A percentile compares a stretch with the other conserved stretches of the same genome.
Conservation (phyloP, 2,888 invertebrate genomes). For the Enchytraeus crypticus region DNA sequence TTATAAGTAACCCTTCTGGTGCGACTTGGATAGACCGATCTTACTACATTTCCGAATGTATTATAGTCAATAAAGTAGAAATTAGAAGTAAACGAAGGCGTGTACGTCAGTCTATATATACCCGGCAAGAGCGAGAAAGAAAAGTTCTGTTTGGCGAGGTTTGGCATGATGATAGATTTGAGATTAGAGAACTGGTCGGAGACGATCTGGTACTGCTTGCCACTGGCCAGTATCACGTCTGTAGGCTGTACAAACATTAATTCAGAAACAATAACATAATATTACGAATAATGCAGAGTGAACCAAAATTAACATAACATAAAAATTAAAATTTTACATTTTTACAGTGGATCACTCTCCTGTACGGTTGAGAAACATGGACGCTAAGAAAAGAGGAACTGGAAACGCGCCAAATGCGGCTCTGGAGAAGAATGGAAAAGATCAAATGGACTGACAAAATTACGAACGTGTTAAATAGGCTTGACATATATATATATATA, state of each 20-base stretch:
- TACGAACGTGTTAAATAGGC: too few relatives aligned
- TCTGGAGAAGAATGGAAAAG: too few relatives aligned
- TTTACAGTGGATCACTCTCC: too few relatives aligned
- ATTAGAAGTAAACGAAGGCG: conserved; percentile 67
- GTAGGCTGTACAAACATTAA: conserved; percentile 61
- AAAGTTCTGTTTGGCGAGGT: conserved; percentile 79
- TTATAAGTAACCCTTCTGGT: conserved; percentile 71
- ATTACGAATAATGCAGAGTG: too few relatives aligned
- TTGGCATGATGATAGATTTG: conserved; percentile 75
- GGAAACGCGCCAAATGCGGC: too few relatives aligned
- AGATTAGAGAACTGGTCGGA: conserved; percentile 88
- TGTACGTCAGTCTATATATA: conserved; percentile 87
- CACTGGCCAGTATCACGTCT: conserved; percentile 80
- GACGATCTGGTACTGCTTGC: conserved; percentile 71
- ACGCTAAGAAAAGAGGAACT: too few relatives aligned
- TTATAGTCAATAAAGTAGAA: conserved; percentile 87
- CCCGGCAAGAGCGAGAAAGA: conserved; percentile 84
- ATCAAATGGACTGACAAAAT: too few relatives aligned
- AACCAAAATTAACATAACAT: too few relatives aligned
- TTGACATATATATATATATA: too few relatives aligned
- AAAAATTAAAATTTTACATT: too few relatives aligned
- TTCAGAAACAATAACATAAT: too few relatives aligned
- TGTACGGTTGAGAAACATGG: too few relatives aligned
- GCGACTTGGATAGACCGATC: conserved; percentile 83
- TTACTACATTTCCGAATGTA: conserved; percentile 76